A percentile compares a stretch with the other conserved stretches of the same genome.
Evolutionary conservation across 2,888 invertebrate species (phyloP).

Genomic region (Tanypteryx hageni): DNA sequence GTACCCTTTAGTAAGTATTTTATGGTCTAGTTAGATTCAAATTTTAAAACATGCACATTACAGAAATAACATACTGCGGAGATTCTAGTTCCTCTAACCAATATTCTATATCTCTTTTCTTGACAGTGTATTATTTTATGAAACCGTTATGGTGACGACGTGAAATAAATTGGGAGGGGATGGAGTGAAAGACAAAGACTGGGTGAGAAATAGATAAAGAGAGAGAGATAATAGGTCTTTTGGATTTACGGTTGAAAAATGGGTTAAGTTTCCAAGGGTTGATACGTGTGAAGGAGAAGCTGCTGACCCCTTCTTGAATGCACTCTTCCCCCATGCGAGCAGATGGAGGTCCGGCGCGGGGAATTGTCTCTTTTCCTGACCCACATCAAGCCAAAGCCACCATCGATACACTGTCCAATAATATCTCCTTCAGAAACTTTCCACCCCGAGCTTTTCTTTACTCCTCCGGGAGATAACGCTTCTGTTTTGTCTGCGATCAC

Average conservation of each 20-base stretch:
- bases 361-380: slow-evolving; percentile 15
- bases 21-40: too few species aligned
- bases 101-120: not conserved
- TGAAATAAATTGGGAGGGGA: too few species aligned
- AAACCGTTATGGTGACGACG: not conserved
- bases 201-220: too few species aligned
- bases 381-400: not conserved
- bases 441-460: not conserved
- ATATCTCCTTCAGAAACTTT: not conserved
- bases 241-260: not conserved
- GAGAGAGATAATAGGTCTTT: not conserved
- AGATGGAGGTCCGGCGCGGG: not conserved
- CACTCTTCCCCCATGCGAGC: not conserved
- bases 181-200: too few species aligned
- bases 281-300: not conserved
- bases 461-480: not conserved
- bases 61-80: too few species aligned
- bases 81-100: too few species aligned
- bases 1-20: too few species aligned
- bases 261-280: not conserved
- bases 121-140: not conserved
- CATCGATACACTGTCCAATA: slow-evolving; percentile 22
- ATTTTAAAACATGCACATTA: too few species aligned
- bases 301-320: not conserved
- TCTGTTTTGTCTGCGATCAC: not conserved